A percentile compares a stretch with the other conserved stretches of the same genome.
These are phyloP conservation scores for Pelecanus crispus DNA, from an alignment of 2,113 vertebrate species.

Conservation along the genomic window DNA sequence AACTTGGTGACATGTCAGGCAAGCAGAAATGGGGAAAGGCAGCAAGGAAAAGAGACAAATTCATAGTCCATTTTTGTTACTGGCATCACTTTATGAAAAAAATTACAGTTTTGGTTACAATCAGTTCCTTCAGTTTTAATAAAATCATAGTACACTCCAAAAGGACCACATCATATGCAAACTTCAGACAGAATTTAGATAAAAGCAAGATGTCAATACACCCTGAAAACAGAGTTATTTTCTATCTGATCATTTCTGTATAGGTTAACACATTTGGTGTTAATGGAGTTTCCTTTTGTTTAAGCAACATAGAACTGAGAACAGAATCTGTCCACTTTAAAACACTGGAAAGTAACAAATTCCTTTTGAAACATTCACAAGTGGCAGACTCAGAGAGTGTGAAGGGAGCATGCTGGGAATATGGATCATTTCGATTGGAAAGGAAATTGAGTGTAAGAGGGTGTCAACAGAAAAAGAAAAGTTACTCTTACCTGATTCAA, in stretches of 20 bases:
- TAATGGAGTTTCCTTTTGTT: not conserved
- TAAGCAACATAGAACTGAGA: not conserved
- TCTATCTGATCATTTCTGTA: not conserved
- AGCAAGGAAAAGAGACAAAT: not conserved
- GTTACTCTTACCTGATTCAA: not conserved
- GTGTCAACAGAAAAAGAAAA: not conserved
- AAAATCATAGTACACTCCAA: not conserved
- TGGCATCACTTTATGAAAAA: not conserved
- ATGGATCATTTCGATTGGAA: not conserved
- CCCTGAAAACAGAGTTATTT: not conserved
- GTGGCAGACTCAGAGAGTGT: not conserved
- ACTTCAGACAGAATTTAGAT: not conserved
- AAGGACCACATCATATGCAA: not conserved
- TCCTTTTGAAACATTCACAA: not conserved
- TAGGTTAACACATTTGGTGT: accelerated
- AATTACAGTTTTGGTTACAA: accelerated
- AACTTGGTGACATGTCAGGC: accelerated
- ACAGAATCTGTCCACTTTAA: not conserved
- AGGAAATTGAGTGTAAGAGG: not conserved
- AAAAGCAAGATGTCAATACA: not conserved
- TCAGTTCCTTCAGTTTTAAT: not conserved
- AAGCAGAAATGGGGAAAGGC: not conserved
- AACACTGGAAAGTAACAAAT: not conserved
- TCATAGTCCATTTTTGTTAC: not conserved
- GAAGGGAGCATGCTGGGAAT: not conserved